A percentile compares a stretch with the other conserved stretches of the same genome.
phyloP scores from a whole-genome alignment of 2,113 vertebrate species.

The Condylura cristata region DNA sequence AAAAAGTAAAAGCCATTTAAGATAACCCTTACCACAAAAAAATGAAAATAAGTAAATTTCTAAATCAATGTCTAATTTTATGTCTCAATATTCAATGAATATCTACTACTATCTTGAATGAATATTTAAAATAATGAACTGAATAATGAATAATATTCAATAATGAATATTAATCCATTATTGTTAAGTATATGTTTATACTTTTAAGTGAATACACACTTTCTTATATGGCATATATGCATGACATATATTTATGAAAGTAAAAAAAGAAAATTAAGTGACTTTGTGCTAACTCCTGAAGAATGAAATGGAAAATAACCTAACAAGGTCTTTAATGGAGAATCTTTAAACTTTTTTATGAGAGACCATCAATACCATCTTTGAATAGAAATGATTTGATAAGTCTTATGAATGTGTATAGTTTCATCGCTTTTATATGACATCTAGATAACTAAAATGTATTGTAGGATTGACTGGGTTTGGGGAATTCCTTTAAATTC shows the following conservation, averaged over 20 bases:
- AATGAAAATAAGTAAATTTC: not conserved
- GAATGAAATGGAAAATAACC: not conserved
- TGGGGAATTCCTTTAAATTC: not conserved
- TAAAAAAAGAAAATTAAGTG: not conserved
- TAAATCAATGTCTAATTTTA: not conserved
- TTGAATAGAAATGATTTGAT: not conserved
- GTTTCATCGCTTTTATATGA: not conserved
- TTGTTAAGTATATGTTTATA: not conserved
- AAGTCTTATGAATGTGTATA: not conserved
- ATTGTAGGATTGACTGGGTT: not conserved
- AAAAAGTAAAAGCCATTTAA: too few species aligned
- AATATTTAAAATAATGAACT: too few species aligned
- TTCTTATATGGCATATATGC: not conserved
- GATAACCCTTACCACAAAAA: not conserved
- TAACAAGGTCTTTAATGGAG: not conserved
- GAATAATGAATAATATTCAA: too few species aligned
- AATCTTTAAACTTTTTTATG: not conserved
- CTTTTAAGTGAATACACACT: not conserved
- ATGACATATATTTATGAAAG: not conserved
- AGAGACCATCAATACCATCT: not conserved
- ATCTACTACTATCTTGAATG: not conserved
- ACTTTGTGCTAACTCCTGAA: not conserved
- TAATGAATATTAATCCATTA: not conserved
- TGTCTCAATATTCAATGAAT: not conserved
- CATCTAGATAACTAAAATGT: not conserved